A percentile compares a stretch with the other conserved stretches of the same genome.
phyloP scores from a whole-genome alignment of 2,888 invertebrate genomes.

The Limenitis arthemis region DNA sequence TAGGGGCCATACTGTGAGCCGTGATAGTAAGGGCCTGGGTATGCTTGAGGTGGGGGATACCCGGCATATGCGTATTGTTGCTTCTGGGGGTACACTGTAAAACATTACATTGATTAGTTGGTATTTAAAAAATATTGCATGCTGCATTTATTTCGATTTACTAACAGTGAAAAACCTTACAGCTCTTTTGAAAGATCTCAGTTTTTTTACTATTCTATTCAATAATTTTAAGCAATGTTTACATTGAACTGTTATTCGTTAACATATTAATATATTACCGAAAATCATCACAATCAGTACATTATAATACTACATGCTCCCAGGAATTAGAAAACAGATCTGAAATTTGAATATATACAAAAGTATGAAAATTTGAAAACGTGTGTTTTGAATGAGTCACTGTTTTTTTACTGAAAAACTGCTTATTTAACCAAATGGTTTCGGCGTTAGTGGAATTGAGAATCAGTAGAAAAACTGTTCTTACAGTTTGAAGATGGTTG shows the following conservation, averaged over 20 bases:
- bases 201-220: no score
- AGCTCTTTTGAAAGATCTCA: no score
- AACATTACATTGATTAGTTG: background rate
- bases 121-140: background rate
- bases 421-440: background rate
- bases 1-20: conserved; percentile 95
- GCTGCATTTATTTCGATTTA: no score
- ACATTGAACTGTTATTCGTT: background rate
- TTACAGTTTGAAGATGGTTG: no score
- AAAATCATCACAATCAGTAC: background rate
- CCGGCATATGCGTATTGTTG: conserved; percentile 94
- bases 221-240: no score
- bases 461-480: no score
- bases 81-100: conserved; percentile 93
- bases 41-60: conserved; percentile 86
- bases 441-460: no score
- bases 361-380: background rate
- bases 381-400: background rate
- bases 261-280: background rate
- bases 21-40: conserved; percentile 91
- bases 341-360: conserved; percentile 18
- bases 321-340: conserved; percentile 9
- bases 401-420: background rate
- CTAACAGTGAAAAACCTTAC: no score
- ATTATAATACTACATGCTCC: conserved; percentile 17